A percentile compares a stretch with the other conserved stretches of the same genome.
Conservation (phyloP, 1,140 invertebrate genomes). For the Anagrus nilaparvatae region DNA sequence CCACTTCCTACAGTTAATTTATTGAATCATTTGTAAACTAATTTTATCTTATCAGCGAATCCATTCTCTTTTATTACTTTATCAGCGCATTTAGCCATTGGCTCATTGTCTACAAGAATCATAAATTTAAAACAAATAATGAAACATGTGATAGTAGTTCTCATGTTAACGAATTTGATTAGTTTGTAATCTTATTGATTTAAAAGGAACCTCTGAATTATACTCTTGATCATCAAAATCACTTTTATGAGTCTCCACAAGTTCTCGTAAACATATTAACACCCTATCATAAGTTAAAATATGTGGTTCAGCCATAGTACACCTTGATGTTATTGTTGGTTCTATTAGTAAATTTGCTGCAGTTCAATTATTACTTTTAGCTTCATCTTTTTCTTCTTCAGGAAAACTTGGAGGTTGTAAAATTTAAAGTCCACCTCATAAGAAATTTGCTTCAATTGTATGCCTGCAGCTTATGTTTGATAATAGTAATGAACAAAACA, state of each 20-base stretch:
- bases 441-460: slow-evolving; percentile 52
- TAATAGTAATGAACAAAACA: slow-evolving; percentile 50
- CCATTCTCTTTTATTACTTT: slow-evolving; percentile 76
- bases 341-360: slow-evolving; percentile 72
- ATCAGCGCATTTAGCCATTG: slow-evolving; percentile 84
- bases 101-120: slow-evolving; percentile 54
- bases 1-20: slow-evolving; percentile 70
- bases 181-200: slow-evolving; percentile 23
- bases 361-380: slow-evolving; percentile 73
- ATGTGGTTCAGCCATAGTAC: slow-evolving; percentile 33
- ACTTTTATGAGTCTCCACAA: slow-evolving; percentile 52
- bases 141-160: slow-evolving; percentile 28
- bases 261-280: slow-evolving; percentile 50
- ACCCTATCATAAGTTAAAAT: slow-evolving; percentile 42
- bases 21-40: slow-evolving; percentile 85
- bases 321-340: slow-evolving; percentile 34
- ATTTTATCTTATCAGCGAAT: slow-evolving; percentile 63
- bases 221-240: slow-evolving; percentile 66
- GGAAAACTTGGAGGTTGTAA: slow-evolving; percentile 79
- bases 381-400: slow-evolving; percentile 88
- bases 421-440: slow-evolving; percentile 73
- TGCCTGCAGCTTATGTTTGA: slow-evolving; percentile 40
- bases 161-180: slow-evolving; percentile 27
- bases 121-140: slow-evolving; percentile 8
- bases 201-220: slow-evolving; percentile 26